Conservation (phyloP, 2,113 vertebrate species). For the Chaetorhynchus papuensis region DNA sequence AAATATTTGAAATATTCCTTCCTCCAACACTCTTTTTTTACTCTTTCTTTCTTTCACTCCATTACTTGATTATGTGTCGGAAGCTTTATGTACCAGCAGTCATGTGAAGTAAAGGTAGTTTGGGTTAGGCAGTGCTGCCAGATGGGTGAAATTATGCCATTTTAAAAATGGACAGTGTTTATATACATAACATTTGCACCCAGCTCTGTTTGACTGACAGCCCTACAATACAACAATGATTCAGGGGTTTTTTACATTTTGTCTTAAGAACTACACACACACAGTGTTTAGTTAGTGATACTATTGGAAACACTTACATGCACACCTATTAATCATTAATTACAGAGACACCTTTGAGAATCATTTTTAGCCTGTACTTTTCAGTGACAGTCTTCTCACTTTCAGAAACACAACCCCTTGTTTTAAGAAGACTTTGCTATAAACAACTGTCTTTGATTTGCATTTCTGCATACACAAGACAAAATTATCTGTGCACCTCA, state of each 20-base stretch:
- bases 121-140: neutral
- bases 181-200: neutral
- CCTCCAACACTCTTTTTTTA: neutral
- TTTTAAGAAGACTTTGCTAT: neutral
- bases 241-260: neutral
- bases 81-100: neutral
- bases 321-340: neutral
- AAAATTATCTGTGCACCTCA: neutral
- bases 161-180: neutral
- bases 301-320: neutral
- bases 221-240: neutral
- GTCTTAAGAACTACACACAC: neutral
- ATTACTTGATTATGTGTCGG: neutral
- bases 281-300: neutral
- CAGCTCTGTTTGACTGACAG: neutral
- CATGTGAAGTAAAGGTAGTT: neutral
- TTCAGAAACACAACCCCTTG: neutral
- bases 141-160: neutral
- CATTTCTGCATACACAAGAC: neutral
- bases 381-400: neutral
- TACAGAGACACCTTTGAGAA: neutral
- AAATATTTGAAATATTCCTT: neutral
- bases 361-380: neutral
- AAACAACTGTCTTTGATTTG: neutral
- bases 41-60: neutral